Evolutionary conservation across 2,113 vertebrate species (phyloP).

Genomic region (Aphyosemion australe): DNA sequence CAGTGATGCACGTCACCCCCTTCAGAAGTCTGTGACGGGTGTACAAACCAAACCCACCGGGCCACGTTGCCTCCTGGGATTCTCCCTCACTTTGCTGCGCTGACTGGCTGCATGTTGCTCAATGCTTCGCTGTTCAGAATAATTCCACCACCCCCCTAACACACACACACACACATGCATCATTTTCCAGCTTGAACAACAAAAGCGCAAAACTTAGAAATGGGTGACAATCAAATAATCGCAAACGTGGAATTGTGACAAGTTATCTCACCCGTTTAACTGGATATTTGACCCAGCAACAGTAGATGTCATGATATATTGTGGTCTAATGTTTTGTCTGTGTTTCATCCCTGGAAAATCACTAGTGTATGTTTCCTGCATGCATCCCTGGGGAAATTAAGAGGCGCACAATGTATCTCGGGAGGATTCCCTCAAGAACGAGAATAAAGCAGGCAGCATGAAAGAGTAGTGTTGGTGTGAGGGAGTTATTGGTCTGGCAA

Average conservation of each 20-base stretch:
- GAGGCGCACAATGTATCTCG: conserved; percentile 78
- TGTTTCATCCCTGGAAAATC: conserved; percentile 79
- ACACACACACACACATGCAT: no score
- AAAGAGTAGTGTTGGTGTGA: conserved; percentile 79
- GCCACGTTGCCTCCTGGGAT: conserved; percentile 66
- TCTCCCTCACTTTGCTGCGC: conserved; percentile 53
- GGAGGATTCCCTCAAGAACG: conserved; percentile 78
- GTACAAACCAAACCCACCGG: conserved; percentile 76
- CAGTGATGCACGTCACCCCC: conserved; percentile 74
- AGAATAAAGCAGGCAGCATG: conserved; percentile 77
- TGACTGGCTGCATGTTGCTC: conserved; percentile 63
- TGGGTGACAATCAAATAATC: conserved; percentile 51
- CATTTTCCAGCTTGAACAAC: conserved; percentile 32
- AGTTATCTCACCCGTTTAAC: conserved; percentile 71
- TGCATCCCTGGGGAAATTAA: conserved; percentile 84
- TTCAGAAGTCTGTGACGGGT: conserved; percentile 76
- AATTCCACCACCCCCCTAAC: conserved; percentile 21
- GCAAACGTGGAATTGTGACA: conserved; percentile 59
- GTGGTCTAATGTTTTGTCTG: conserved; percentile 71
- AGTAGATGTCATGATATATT: conserved; percentile 66
- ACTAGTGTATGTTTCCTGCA: conserved; percentile 80
- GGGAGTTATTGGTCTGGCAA: conserved; percentile 78
- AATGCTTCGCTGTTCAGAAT: conserved; percentile 42
- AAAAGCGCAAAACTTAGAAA: conserved; percentile 56
- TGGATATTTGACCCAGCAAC: conserved; percentile 67